Evolutionary conservation across 1,140 invertebrate genomes (phyloP), one percentile per base, ranked within the genome.

Genomic region (Drosophila micromelanica): DNA sequence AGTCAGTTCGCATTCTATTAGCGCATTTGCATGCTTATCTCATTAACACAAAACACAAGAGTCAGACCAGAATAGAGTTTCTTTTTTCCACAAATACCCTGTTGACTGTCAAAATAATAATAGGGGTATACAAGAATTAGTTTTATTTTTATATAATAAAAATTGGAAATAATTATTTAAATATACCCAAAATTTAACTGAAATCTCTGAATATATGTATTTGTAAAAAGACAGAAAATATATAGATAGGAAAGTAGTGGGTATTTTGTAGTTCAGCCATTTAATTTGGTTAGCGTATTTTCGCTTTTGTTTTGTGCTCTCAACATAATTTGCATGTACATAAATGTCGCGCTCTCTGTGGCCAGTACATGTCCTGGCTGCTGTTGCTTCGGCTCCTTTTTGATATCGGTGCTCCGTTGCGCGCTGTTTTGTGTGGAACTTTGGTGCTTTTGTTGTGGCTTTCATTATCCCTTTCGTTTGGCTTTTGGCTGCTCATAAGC

Each of bases 391-490:
- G 20, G 52, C 56, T 35, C 15, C 40, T 17, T 49, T 49, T 48
- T 43, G 27, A 27, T 51, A 35, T 12, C 51, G 37, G 15, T 57
- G 65, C 52, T 57, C 38, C 45, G 30, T 35, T 46, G n/a, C 30
- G n/a, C 30, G 27, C 56, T 46, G 5, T 61, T 45, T 67, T 63
- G 56, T 45, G 72, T 70, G 79, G 40, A 80, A 80, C 56, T 80
- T 80, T 86, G 78, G 60, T 78, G 82, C 79, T 90, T 87, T 90
- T 87, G 82, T 87, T 70, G 82, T 87, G 84, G 82, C 77, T 87
- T 86, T 78, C 78, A 86, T 86, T 82, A 86, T 86, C 82, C 82
- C 71, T 59, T 59, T 70, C 75, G 68, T 59, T 73, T 87, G 84
- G 60, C 84, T 89, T 89, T 89, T 68, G 61, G 69, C 78, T 56